Evolutionary conservation across 2,113 vertebrate species (phyloP).

Genomic region (Cnemophilus loriae): DNA sequence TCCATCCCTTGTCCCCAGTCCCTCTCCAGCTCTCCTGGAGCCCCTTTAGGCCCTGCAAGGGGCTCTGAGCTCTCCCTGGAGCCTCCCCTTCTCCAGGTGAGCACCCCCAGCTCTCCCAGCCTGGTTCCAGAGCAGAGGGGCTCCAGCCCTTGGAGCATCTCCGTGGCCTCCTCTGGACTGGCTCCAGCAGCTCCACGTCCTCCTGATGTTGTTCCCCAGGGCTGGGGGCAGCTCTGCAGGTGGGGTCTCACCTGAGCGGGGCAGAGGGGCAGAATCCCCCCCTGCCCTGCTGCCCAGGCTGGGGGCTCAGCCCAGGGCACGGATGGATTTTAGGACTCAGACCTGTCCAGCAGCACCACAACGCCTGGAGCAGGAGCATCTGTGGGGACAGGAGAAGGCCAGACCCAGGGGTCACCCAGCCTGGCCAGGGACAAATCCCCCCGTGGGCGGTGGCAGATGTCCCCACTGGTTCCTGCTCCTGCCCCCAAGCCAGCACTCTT

Average conservation of each 20-base stretch:
- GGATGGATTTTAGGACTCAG: not conserved
- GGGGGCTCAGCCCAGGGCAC: not conserved
- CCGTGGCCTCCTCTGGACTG: not conserved
- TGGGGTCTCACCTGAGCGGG: not conserved
- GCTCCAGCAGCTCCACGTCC: not conserved
- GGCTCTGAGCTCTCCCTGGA: not conserved
- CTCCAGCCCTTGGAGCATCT: not conserved
- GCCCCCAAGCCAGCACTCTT: not conserved
- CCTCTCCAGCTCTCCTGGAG: not conserved
- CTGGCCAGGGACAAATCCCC: not conserved
- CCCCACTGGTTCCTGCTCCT: fast-evolving
- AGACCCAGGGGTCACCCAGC: not conserved
- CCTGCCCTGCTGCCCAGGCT: not conserved
- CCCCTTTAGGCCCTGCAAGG: not conserved
- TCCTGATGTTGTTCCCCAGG: not conserved
- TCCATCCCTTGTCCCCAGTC: not conserved
- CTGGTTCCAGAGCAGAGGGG: not conserved
- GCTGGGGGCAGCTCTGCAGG: not conserved
- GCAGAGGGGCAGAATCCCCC: not conserved
- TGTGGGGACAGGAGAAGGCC: not conserved
- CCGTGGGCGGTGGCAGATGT: not conserved
- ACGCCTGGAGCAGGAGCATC: not conserved
- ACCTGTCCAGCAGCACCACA: not conserved
- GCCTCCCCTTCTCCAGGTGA: not conserved
- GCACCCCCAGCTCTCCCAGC: not conserved